A percentile compares a stretch with the other conserved stretches of the same genome.
Conservation (phyloP, 1,140 invertebrate species). For the Ceratosolen fusciceps region DNA sequence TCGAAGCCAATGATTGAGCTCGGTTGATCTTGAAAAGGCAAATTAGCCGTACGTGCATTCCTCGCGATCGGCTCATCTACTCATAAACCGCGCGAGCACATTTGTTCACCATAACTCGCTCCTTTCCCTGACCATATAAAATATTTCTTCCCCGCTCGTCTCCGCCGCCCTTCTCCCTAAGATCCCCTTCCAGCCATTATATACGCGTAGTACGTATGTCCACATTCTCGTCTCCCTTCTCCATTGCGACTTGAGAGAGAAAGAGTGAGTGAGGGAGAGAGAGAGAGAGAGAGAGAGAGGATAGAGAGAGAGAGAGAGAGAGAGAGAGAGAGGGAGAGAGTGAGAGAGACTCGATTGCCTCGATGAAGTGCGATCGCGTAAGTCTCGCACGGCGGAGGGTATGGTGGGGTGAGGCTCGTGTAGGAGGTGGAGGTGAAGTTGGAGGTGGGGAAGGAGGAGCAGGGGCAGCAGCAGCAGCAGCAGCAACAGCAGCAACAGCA, state of each 20-base stretch:
- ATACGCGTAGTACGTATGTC: neutral
- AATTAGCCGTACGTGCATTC: neutral
- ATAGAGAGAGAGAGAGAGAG: neutral
- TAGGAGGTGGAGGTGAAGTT: neutral
- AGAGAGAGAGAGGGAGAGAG: neutral
- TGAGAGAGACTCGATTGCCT: slow-evolving; percentile 40
- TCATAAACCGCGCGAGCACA: neutral
- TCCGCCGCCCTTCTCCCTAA: neutral
- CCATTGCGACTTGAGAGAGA: neutral
- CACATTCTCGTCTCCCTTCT: neutral
- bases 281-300: neutral
- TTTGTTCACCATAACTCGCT: neutral
- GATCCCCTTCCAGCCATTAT: neutral
- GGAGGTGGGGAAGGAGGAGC: too few relatives aligned
- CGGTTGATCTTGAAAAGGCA: neutral
- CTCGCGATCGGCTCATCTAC: neutral
- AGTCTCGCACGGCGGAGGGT: neutral
- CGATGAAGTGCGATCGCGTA: slow-evolving; percentile 44
- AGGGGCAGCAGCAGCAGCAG: neutral
- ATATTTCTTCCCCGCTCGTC: slow-evolving; percentile 1
- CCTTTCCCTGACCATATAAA: slow-evolving; percentile 22
- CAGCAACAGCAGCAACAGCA: too few relatives aligned
- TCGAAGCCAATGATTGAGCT: neutral
- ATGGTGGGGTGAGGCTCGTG: neutral
- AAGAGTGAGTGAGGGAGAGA: neutral